Evolutionary conservation across 2,113 vertebrate genomes (phyloP).

Genomic region (Oxyura jamaicensis): DNA sequence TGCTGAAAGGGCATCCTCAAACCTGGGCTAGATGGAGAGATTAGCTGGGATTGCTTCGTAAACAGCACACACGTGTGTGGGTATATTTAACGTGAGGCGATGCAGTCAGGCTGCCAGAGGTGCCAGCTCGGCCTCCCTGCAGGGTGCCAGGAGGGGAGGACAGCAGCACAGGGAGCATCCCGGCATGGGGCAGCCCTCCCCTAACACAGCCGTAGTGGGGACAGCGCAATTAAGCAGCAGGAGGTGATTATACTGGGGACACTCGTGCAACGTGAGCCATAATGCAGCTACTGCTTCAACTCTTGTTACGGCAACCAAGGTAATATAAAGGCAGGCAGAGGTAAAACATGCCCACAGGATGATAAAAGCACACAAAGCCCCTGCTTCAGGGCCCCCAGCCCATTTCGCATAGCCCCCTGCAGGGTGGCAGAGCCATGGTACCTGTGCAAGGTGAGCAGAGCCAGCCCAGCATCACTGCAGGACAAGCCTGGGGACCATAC

Average conservation of each 20-base stretch:
- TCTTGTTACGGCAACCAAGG: background rate
- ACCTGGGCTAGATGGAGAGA: conserved; percentile 11
- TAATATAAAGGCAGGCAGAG: background rate
- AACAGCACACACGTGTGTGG: background rate
- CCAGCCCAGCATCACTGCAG: no score
- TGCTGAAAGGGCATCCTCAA: conserved; percentile 45
- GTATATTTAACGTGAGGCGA: background rate
- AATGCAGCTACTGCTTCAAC: background rate
- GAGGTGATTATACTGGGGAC: background rate
- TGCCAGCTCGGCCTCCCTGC: background rate
- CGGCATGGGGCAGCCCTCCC: background rate
- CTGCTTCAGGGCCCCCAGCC: no score
- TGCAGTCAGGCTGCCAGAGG: background rate
- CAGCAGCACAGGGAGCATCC: rapidly evolving
- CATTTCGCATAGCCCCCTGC: background rate
- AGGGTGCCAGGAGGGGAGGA: background rate
- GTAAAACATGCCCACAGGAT: background rate
- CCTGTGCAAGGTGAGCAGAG: background rate
- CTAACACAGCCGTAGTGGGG: background rate
- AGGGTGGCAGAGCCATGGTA: rapidly evolving
- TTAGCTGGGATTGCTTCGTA: conserved; percentile 19
- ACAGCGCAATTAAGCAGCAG: background rate
- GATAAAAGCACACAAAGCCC: background rate
- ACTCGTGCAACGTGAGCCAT: background rate
- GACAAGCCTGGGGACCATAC: background rate